Base-by-base conservation (phyloP, 2,797 vertebrate species). In the Rhynchonycteris naso region DNA sequence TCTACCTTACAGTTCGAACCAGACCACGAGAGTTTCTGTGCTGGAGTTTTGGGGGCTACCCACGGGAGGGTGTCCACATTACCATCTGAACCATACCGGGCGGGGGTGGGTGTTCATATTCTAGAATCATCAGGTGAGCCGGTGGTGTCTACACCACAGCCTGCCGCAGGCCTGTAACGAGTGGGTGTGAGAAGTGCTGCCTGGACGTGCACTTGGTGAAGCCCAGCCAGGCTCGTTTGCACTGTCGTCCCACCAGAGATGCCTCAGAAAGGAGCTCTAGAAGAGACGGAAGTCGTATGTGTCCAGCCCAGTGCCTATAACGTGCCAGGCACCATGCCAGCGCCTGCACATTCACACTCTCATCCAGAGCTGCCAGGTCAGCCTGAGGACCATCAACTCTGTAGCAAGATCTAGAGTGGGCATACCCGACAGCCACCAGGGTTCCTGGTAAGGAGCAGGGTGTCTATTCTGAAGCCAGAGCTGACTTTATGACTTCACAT, bases 201-300 rank as follows among this genome's bases (percentile, higher is more conserved):
- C 54, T 16, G 19, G 74, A 22, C 8, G 1, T 56, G 19, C 43
- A 38, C 66, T 47, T 35, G 0, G 8, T 38, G 66, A 78, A 94
- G 83, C 35, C 58, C 79, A 26, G 1, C 14, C 47, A 43, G 91
- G 56, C 61, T 2, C 0, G 2, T 59, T 38, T 71, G 78, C n/a
- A 3, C 24, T 71, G 54, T 0, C 5, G 52, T 30, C 14, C 79
- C 54, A 26, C 69, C 52, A 69, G 91, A 33, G 61, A 65, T 33
- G 33, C 86, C 78, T 30, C n/a, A n/a, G 16, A n/a, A 65, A 72
- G 59, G 66, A 86, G n/a, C 79, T 52, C 61, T 63, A 54, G 68
- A 38, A 74, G 65, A 33, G 47, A 58, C 88, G 52, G 28, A 76
- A 52, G 16, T 35, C 22, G 11, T 22, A 13, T n/a, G 30, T 47